Percentiles rank a stretch among this genome's conserved stretches.
phyloP scores from a whole-genome alignment of 2,113 vertebrate genomes.

The Pomatostomus ruficeps region DNA sequence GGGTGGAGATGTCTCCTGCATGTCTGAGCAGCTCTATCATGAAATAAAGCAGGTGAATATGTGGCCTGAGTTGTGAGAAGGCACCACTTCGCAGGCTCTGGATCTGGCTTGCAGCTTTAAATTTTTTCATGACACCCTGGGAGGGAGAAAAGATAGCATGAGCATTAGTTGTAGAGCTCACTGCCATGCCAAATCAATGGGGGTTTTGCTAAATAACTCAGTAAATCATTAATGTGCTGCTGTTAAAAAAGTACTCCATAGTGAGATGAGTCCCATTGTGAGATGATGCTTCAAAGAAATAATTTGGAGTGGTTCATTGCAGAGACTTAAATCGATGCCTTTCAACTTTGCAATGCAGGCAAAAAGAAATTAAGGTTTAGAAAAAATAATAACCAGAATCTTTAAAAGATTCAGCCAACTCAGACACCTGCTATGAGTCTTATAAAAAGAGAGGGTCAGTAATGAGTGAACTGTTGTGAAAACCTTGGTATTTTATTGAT shows the following conservation, averaged over 20 bases:
- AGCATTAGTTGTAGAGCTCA: background rate
- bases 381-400: background rate
- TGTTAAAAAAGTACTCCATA: background rate
- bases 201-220: background rate
- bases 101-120: background rate
- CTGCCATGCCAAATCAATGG: background rate
- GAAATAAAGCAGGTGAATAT: background rate
- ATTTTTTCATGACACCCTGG: background rate
- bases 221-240: background rate
- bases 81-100: background rate
- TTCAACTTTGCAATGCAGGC: background rate
- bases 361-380: background rate
- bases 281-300: background rate
- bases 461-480: background rate
- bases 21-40: background rate
- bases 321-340: background rate
- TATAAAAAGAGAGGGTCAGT: background rate
- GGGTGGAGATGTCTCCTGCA: background rate
- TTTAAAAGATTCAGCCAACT: background rate
- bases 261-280: background rate
- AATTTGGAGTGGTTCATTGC: background rate
- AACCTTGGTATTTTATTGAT: background rate
- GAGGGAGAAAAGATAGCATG: background rate
- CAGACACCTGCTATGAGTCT: background rate
- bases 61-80: background rate